Evolutionary conservation across 2,888 invertebrate genomes (phyloP), one percentile per base, ranked within the genome.

Genomic region (Sisyra terminalis): DNA sequence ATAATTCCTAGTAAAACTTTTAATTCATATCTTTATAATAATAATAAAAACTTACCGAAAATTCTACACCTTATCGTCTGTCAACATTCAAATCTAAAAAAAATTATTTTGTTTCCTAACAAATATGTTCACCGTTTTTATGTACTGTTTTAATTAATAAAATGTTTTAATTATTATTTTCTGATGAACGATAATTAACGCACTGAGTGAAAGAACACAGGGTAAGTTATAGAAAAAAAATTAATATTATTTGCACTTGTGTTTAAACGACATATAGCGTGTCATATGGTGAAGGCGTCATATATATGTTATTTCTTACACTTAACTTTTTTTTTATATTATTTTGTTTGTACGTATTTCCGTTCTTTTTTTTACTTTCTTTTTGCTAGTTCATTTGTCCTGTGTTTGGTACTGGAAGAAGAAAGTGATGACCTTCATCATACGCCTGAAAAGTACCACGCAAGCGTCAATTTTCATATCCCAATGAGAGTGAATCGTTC

Each of bases 261-360:
- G 16, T 31, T 14, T 13, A 41, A 31, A 29, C 29, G 30, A 17
- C 40, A 41, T 29, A 44, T 34, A 36, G 37, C 18, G 32, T 14
- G 32, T 42, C 44, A 44, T 44, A 37, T 36, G 24, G 35, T 24
- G 7, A 24, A 24, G 24, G 5, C 24, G 24, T 24, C 24, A 24
- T 24, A 24, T 24, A 24, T 24, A 24, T 24, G 24, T 24, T 24
- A 24, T 44, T 44, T 44, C 39, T 29, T 35, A 40, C 40, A 34
- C 42, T 42, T 45, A 37, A 29, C 15, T 32, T 42, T 45, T 35
- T 36, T 32, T 17, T 34, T 32, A 34, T 42, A 35, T 30, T 24
- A 24, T 37, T 37, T 42, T 15, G 18, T 13, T 40, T 40, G 37
- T 40, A 40, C 31, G 31, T 35, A 30, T 44, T 39, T 43, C 32